phyloP scores from a whole-genome alignment of 2,888 invertebrate genomes.

The Leptinotarsa rubiginosa region DNA sequence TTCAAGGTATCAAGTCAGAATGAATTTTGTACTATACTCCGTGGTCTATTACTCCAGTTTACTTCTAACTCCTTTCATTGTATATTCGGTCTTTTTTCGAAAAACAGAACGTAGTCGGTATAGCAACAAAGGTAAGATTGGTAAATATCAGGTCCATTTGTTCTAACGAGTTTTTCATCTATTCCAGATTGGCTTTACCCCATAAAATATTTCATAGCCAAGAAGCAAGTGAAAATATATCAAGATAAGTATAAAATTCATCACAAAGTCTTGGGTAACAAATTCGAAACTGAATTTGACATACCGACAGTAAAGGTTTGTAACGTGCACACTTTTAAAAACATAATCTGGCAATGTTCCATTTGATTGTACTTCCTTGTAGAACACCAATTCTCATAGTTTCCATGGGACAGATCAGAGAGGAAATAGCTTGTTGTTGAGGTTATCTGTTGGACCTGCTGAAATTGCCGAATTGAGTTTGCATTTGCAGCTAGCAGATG shows the following conservation, averaged over 20 bases:
- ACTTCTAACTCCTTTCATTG: conserved; percentile 54
- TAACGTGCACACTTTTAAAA: neutral
- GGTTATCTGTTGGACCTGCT: conserved; percentile 68
- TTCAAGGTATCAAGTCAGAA: conserved; percentile 1
- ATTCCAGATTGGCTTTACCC: conserved; percentile 58
- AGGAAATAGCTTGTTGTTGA: conserved; percentile 70
- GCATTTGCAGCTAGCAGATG: conserved; percentile 66
- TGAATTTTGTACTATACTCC: conserved; percentile 27
- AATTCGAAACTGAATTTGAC: conserved; percentile 50
- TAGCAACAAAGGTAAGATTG: conserved; percentile 53
- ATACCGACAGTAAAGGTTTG: conserved; percentile 59
- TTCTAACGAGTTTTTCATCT: neutral
- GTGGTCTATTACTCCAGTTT: conserved; percentile 53
- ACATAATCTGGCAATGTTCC: neutral
- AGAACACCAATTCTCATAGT: conserved; percentile 65
- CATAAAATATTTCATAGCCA: conserved; percentile 56
- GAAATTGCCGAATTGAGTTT: conserved; percentile 71
- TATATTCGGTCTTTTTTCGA: conserved; percentile 55
- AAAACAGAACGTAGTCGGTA: conserved; percentile 46
- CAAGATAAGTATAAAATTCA: conserved; percentile 47
- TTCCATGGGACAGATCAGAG: conserved; percentile 71
- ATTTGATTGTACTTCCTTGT: conserved; percentile 39
- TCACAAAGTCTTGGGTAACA: conserved; percentile 39
- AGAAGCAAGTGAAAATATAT: conserved; percentile 52
- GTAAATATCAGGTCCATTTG: neutral